Base-by-base conservation (phyloP, 92 coral and sea anemone species). In the Meandrina meandrites region DNA sequence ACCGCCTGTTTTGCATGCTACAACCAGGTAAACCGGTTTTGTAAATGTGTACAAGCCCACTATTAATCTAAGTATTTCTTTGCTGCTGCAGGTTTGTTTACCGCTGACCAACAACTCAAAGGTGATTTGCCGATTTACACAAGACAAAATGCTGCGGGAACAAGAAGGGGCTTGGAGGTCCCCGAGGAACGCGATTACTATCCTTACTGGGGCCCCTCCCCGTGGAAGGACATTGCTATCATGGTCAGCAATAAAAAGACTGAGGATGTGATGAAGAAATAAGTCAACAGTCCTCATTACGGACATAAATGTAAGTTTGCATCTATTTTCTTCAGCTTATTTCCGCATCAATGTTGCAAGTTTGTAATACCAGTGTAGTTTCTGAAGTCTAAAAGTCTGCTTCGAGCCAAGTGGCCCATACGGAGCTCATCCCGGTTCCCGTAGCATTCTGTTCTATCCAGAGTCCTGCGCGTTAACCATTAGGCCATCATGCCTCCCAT, bases 191-290 rank as follows among this genome's bases (percentile, higher is more conserved):
- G 88, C 32, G 88, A 85, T 85, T 85, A 85, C 76, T 85, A 62
- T 67, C 88, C 88, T 7, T 86, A 86, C 85, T 86, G 89, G 89
- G 84, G 84, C 79, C 89, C 89, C 71, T 45, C 56, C 4, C 84
- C 84, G 71, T 86, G 89, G 89, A 86, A 24, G 89, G 89, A 86
- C 84, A 86, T 86, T 37, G 89, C 85, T 42, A 79, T 86, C 34
- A 68, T 86, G 79, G 84, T 80, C 42, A 86, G 89, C 71, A 67
- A 86, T 86, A 79, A 32, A 40, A 81, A 57, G 81, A 82, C 81
- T 31, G 89, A 82, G 48, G 6, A 28, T 2, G 12, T 73, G 16
- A 83, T 83, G 87, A 74, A 83, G 53, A 54, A 72, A 14, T 74
- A 83, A 56, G 87, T 83, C 36, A 75, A 10, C 40, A 51, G 87